These are phyloP conservation scores for Lucilia sericata DNA, from an alignment of 1,140 invertebrate genomes.

Conservation along the genomic window DNA sequence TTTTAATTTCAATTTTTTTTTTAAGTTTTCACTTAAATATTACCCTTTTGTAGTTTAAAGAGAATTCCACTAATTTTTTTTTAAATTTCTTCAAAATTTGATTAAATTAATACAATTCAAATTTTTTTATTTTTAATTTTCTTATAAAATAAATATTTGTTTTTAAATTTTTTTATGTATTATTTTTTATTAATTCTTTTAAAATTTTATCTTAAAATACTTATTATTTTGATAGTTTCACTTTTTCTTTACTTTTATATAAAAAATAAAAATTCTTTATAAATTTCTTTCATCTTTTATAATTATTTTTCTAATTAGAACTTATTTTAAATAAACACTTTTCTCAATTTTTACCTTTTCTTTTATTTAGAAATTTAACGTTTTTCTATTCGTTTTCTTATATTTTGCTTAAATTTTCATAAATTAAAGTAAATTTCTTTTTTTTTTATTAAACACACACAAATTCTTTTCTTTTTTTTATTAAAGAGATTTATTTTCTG, in stretches of 20 bases:
- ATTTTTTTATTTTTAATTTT: too few species aligned
- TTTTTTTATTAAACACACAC: conserved; percentile 22
- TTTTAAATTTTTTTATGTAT: too few species aligned
- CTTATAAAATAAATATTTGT: too few species aligned
- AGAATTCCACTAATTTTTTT: too few species aligned
- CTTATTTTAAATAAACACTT: neutral
- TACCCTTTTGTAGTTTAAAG: too few species aligned
- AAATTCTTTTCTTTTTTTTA: neutral
- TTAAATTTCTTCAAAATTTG: too few species aligned
- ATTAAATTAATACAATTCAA: too few species aligned
- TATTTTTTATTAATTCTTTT: neutral
- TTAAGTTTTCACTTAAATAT: too few species aligned
- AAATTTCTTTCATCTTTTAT: neutral
- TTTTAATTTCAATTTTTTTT: too few species aligned
- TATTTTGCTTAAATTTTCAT: neutral
- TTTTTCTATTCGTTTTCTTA: neutral
- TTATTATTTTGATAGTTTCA: neutral
- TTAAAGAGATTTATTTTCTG: conserved; percentile 25
- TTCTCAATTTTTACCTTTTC: neutral
- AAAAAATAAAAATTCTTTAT: too few species aligned
- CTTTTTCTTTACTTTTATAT: neutral
- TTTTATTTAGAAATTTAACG: neutral
- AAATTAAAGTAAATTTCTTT: conserved; percentile 3
- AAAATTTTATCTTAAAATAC: neutral
- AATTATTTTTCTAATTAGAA: neutral